Conservation (phyloP, 2,113 vertebrate species). For the Ahaetulla prasina region DNA sequence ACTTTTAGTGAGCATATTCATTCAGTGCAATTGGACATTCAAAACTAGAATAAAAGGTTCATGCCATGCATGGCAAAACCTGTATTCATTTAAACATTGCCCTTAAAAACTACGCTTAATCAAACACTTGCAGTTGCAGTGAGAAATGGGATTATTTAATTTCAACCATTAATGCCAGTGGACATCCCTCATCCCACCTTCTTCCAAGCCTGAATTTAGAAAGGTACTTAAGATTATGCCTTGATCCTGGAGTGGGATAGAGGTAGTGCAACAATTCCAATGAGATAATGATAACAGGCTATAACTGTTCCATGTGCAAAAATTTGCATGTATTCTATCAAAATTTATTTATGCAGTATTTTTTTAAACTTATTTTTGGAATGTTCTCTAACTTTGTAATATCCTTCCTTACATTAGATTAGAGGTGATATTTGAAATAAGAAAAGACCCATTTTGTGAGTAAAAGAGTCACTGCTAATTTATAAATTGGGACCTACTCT, state of each 20-base stretch:
- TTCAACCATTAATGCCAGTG: background rate
- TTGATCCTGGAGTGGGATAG: background rate
- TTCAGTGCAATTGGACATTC: slow-evolving; percentile 33
- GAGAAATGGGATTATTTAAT: slow-evolving; percentile 33
- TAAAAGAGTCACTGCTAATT: background rate
- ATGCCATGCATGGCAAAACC: slow-evolving; percentile 19
- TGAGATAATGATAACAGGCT: too few relatives aligned
- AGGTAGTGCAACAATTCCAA: too few relatives aligned
- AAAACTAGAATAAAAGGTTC: slow-evolving; percentile 42
- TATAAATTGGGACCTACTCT: background rate
- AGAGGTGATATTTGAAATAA: background rate
- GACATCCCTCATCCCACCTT: background rate
- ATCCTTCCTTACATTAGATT: background rate
- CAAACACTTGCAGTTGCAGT: slow-evolving; percentile 18
- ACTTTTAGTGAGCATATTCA: slow-evolving; percentile 22
- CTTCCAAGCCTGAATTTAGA: background rate
- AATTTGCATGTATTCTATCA: background rate
- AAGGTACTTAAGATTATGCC: background rate
- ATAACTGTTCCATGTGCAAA: background rate
- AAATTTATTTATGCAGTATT: background rate
- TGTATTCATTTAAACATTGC: slow-evolving; percentile 6
- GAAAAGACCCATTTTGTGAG: background rate
- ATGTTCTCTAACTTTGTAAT: background rate
- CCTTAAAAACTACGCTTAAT: slow-evolving; percentile 35
- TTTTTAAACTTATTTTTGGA: background rate